Base-by-base conservation (phyloP, 2,113 vertebrate genomes). In the Axis porcinus region DNA sequence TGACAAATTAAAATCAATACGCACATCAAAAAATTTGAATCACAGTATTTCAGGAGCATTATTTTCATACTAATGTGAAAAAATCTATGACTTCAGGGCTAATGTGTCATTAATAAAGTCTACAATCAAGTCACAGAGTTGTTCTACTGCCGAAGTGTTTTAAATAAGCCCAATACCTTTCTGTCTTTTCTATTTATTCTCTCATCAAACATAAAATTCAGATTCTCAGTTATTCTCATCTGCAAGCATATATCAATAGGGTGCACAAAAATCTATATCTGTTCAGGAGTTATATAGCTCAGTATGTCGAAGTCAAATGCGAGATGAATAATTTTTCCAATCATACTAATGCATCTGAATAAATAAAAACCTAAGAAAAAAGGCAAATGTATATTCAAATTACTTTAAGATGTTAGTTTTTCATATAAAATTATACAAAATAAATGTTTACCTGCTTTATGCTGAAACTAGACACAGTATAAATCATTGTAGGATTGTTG, bases 391-490 rank as follows among this genome's bases (percentile, higher is more conserved):
- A 40, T 67, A 93, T 52, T 88, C 15, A 89, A 94, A 84, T 94
- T 87, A 90, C 10, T 87, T 94, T 64, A 96, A 89, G 94, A 86
- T 81, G 6, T 17, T 62, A 89, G 78, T 19, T 90, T 88, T 97
- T 83, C 64, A 92, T 15, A 64, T 58, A 94, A 84, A 79, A 93
- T 86, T 33, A 92, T 7, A 81, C 30, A 92, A 97, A 94, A 91
- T 47, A 91, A 58, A 92, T 23, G 7, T 87, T 98, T 98, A 99
- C 99, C 99, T 99, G 99, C 96, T 99, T 99, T 99, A 99, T 99
- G 98, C 99, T 99, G 99, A 99, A 99, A 98, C 99, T 99, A 97
- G 99, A 99, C 89, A 99, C 99, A n/a, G 99, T 99, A 96, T 99
- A 99, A 98, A 99, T 99, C 99, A 99, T 99, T 0, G 99, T 99